Conservation (phyloP, 1,140 invertebrate genomes). For the Cardiocondyla obscurior region DNA sequence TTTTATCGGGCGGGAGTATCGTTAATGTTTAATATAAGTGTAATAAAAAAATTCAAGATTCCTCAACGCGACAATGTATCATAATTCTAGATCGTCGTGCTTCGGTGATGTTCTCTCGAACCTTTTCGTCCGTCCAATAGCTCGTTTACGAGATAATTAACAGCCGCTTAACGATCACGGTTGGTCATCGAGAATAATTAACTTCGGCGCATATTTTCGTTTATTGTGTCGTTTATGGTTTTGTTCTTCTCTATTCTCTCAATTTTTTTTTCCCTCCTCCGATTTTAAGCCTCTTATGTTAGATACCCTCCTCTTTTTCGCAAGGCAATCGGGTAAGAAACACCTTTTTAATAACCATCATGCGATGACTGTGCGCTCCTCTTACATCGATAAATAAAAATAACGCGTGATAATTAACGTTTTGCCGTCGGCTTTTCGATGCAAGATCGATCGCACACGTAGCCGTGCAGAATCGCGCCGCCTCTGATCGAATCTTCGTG, state of each 20-base stretch:
- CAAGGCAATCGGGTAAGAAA: not conserved
- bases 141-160: constrained; percentile 44
- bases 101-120: not conserved
- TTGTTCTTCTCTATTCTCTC: not conserved
- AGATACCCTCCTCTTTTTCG: not conserved
- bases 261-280: not conserved
- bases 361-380: constrained; percentile 6
- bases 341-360: constrained; percentile 39
- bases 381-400: constrained; percentile 67
- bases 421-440: constrained; percentile 37
- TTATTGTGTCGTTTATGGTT: constrained; percentile 8
- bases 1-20: not conserved
- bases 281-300: constrained; percentile 13
- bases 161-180: constrained; percentile 14
- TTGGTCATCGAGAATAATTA: constrained; percentile 35
- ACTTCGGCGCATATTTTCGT: not conserved
- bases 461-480: not conserved
- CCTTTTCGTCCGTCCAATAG: not conserved
- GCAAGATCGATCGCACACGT: constrained; percentile 53
- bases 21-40: not conserved
- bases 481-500: constrained; percentile 62
- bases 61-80: not conserved
- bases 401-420: constrained; percentile 72
- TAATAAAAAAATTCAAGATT: not conserved
- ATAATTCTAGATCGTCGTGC: constrained; percentile 21